A percentile compares a stretch with the other conserved stretches of the same genome.
Evolutionary conservation across 2,797 vertebrate species (phyloP).

Genomic region (Neostethus bicornis): DNA sequence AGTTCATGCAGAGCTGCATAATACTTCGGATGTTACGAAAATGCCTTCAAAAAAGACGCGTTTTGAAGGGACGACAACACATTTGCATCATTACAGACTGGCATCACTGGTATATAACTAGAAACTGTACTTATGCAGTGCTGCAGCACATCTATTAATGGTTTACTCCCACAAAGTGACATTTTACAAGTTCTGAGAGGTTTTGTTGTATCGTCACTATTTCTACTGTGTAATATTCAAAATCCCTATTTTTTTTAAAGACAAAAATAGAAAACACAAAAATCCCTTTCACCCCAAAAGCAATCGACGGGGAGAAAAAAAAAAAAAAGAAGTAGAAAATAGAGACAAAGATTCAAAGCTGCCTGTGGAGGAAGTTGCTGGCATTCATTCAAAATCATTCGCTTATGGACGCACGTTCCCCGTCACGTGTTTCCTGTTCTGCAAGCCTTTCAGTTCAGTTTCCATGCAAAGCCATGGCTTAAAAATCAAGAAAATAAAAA

Average conservation of each 20-base stretch:
- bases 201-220: conserved; percentile 30
- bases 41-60: conserved; percentile 2
- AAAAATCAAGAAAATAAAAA: conserved; percentile 56
- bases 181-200: conserved; percentile 47
- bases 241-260: conserved; percentile 25
- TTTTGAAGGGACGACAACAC: conserved; percentile 21
- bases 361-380: conserved; percentile 78
- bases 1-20: conserved; percentile 32
- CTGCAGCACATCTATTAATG: conserved; percentile 30
- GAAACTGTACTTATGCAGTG: conserved; percentile 18
- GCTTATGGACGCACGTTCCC: conserved; percentile 47
- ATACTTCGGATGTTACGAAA: conserved; percentile 9
- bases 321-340: conserved; percentile 62
- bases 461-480: conserved; percentile 82
- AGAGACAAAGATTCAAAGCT: conserved; percentile 75
- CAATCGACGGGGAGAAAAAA: too few species aligned
- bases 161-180: conserved; percentile 42
- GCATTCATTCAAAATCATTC: conserved; percentile 73
- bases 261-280: conserved; percentile 11
- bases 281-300: conserved; percentile 22
- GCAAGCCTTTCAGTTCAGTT: conserved; percentile 70
- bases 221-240: conserved; percentile 33
- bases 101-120: conserved; percentile 28
- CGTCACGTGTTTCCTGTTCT: conserved; percentile 48
- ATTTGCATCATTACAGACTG: conserved; percentile 39